These are phyloP conservation scores for Dasysyrphus albostriatus DNA, from an alignment of 2,888 invertebrate genomes.

Conservation along the genomic window DNA sequence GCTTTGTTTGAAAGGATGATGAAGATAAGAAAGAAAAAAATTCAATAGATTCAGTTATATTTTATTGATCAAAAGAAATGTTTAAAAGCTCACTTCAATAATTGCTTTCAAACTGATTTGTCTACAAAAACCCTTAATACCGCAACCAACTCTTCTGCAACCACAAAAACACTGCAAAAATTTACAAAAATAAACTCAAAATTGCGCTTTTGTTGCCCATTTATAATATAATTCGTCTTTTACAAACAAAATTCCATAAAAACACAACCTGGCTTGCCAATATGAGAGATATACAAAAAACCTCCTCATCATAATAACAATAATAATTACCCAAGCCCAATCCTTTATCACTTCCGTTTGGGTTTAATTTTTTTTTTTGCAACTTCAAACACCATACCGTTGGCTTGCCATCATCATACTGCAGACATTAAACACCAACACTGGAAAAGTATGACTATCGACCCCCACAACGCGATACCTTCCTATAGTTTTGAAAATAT, in stretches of 20 bases:
- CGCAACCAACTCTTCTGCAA: no score
- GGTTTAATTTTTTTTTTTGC: not conserved
- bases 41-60: no score
- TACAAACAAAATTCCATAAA: not conserved
- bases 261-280: constrained; percentile 1
- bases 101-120: no score
- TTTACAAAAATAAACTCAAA: constrained; percentile 13
- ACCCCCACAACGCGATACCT: not conserved
- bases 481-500: constrained; percentile 29
- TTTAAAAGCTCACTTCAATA: no score
- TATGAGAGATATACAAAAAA: constrained; percentile 30
- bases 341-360: constrained; percentile 44
- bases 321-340: constrained; percentile 48
- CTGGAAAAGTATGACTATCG: not conserved
- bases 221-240: not conserved
- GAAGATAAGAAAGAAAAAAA: no score
- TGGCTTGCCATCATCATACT: not conserved
- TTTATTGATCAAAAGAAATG: no score
- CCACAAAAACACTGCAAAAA: not conserved
- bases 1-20: no score
- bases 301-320: constrained; percentile 46
- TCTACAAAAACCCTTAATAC: no score
- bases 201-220: not conserved
- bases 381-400: not conserved
- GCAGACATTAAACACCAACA: constrained; percentile 33